phyloP scores from a whole-genome alignment of 2,113 vertebrate genomes.

The Muntiacus reevesi region DNA sequence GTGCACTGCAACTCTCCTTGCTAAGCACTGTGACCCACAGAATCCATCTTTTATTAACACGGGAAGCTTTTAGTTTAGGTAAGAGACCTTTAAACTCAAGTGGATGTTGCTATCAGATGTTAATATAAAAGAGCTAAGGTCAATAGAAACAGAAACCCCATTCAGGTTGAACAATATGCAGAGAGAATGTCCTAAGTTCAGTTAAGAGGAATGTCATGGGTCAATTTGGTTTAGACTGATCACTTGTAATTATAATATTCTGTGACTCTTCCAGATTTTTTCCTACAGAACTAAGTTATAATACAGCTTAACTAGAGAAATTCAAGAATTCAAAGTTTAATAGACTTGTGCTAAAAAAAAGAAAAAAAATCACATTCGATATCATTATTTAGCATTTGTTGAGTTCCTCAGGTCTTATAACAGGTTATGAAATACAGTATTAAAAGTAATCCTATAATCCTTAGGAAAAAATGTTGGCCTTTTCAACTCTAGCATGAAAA shows the following conservation, averaged over 20 bases:
- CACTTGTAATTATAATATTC: neutral
- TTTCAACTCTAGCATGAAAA: constrained; percentile 45
- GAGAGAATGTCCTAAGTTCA: neutral
- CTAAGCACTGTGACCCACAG: neutral
- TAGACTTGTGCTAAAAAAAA: neutral
- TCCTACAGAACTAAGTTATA: neutral
- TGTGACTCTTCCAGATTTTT: neutral
- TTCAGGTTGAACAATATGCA: neutral
- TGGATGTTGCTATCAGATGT: neutral
- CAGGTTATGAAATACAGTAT: constrained; percentile 45
- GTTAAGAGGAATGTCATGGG: neutral
- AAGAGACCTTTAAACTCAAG: neutral
- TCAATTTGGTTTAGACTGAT: neutral
- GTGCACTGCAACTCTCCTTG: neutral
- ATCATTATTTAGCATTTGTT: constrained; percentile 57
- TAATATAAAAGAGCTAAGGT: neutral
- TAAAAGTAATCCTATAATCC: constrained; percentile 65
- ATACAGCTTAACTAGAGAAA: neutral
- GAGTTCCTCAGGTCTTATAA: constrained; percentile 18
- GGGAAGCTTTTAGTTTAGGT: neutral
- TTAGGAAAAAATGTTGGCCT: constrained; percentile 39
- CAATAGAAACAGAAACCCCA: neutral
- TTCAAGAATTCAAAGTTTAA: neutral
- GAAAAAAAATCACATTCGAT: neutral
- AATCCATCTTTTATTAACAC: neutral